A percentile compares a stretch with the other conserved stretches of the same genome.
Conservation (phyloP, 2,113 vertebrate species). For the Urocolius indicus region DNA sequence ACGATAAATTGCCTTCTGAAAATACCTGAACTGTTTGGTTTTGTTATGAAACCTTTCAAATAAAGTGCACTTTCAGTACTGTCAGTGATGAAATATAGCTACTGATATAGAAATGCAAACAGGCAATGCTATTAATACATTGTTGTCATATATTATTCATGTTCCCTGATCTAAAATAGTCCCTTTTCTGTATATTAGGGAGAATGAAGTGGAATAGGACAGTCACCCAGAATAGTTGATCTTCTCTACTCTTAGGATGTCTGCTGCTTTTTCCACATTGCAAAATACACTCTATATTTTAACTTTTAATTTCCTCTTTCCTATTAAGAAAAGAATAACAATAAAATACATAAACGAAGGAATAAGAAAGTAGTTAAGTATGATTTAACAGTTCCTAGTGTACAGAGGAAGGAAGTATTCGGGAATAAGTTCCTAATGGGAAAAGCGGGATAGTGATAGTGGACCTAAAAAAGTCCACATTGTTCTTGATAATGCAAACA, state of each 20-base stretch:
- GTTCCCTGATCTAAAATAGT: neutral
- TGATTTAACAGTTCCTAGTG: neutral
- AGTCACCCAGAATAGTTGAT: neutral
- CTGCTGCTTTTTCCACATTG: neutral
- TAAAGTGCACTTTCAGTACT: slow-evolving; percentile 21
- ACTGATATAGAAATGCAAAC: slow-evolving; percentile 39
- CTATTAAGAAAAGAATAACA: neutral
- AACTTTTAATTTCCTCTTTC: neutral
- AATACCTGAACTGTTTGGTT: slow-evolving; percentile 40
- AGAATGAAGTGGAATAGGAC: neutral
- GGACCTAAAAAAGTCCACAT: neutral
- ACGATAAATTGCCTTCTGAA: slow-evolving; percentile 13
- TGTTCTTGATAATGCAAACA: neutral
- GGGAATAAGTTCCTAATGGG: neutral
- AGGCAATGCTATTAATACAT: slow-evolving; percentile 26
- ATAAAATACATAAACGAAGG: neutral
- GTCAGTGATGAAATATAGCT: slow-evolving; percentile 6
- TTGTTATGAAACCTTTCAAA: slow-evolving; percentile 42
- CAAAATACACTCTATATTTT: neutral
- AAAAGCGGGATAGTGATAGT: neutral
- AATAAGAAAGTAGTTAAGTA: neutral
- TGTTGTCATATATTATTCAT: slow-evolving; percentile 37
- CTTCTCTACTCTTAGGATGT: neutral
- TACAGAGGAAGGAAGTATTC: neutral
- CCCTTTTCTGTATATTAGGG: neutral